A percentile compares a stretch with the other conserved stretches of the same genome.
Conservation (phyloP, 2,888 invertebrate genomes). For the Sarcophaga caerulescens region DNA sequence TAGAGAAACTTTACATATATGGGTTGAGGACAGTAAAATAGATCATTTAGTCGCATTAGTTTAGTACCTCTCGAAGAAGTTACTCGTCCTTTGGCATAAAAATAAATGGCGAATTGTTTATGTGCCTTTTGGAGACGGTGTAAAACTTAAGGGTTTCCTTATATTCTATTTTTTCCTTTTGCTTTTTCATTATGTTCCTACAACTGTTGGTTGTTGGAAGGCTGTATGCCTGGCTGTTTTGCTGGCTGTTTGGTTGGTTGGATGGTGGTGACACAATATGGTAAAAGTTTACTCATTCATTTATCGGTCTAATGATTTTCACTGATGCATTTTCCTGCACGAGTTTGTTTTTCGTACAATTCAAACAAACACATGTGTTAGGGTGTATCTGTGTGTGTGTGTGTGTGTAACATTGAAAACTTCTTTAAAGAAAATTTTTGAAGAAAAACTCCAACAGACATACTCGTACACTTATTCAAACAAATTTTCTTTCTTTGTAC, state of each 20-base stretch:
- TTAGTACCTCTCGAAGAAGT: too few relatives aligned
- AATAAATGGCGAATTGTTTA: too few relatives aligned
- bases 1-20: too few relatives aligned
- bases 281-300: slow-evolving; percentile 73
- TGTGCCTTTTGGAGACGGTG: slow-evolving; percentile 39
- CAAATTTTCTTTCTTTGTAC: background rate
- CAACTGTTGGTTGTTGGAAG: slow-evolving; percentile 14
- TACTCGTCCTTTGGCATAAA: too few relatives aligned
- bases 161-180: slow-evolving; percentile 6
- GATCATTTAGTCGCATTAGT: too few relatives aligned
- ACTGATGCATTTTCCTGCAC: slow-evolving; percentile 71
- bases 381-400: too few relatives aligned
- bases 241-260: too few relatives aligned
- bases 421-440: background rate
- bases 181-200: slow-evolving; percentile 10
- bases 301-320: slow-evolving; percentile 74
- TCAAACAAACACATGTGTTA: slow-evolving; percentile 21
- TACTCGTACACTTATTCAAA: too few relatives aligned
- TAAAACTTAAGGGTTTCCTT: background rate
- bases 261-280: slow-evolving; percentile 56
- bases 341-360: slow-evolving; percentile 33
- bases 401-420: too few relatives aligned
- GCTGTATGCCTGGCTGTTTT: too few relatives aligned
- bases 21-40: too few relatives aligned
- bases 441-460: slow-evolving; percentile 9